Percentiles rank a stretch among this genome's conserved stretches.
Evolutionary conservation across 2,888 invertebrate genomes (phyloP).

Genomic region (Xanthia icteritia): DNA sequence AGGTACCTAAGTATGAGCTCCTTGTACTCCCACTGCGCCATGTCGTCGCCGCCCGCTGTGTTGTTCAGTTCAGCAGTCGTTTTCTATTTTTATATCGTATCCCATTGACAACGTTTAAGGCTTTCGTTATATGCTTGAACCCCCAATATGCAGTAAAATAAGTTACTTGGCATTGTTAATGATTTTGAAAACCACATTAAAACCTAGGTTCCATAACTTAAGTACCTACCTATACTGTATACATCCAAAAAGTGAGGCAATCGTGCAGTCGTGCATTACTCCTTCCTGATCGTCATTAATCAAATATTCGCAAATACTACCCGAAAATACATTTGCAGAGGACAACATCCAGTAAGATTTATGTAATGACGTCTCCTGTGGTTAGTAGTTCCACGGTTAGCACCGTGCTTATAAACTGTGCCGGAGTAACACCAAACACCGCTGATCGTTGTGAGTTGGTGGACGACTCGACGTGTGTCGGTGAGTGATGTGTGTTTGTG

Average conservation of each 20-base stretch:
- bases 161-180: neutral
- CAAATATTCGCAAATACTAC: neutral
- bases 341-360: neutral
- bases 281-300: neutral
- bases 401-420: constrained; percentile 30
- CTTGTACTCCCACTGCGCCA: neutral
- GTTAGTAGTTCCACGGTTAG: neutral
- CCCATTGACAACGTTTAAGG: too few relatives aligned
- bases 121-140: neutral
- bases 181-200: neutral
- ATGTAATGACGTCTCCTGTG: neutral
- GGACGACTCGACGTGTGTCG: neutral
- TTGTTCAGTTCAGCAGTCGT: neutral
- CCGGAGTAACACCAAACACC: constrained; percentile 32
- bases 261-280: neutral
- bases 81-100: neutral
- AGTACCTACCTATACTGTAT: neutral
- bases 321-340: neutral
- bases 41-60: neutral
- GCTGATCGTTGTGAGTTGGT: constrained; percentile 2
- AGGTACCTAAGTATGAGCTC: neutral
- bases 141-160: neutral
- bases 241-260: too few relatives aligned
- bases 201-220: neutral
- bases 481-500: constrained; percentile 19